These are phyloP conservation scores for Nothobranchius furzeri DNA, from an alignment of 2,113 vertebrate species.

Conservation along the genomic window DNA sequence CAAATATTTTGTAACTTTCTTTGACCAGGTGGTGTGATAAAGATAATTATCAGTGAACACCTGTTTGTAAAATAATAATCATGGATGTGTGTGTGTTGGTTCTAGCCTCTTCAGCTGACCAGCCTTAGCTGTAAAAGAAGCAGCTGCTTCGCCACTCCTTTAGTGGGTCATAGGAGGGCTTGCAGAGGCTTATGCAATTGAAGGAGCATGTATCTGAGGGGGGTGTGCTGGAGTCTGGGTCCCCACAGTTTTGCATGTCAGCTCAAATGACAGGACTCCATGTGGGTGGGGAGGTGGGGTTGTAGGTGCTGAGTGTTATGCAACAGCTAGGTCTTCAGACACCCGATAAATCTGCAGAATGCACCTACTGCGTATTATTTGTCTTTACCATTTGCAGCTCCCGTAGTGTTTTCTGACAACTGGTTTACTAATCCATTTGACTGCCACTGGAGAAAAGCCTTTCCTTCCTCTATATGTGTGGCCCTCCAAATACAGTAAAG, in stretches of 20 bases:
- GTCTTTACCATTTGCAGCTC: no score
- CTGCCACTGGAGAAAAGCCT: background rate
- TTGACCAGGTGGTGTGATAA: no score
- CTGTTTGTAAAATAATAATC: no score
- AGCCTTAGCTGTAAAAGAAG: slow-evolving; percentile 11
- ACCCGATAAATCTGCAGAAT: no score
- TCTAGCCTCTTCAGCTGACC: slow-evolving; percentile 13
- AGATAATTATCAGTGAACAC: no score
- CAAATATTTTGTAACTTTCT: no score
- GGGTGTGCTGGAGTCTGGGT: slow-evolving; percentile 20
- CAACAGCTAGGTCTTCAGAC: no score
- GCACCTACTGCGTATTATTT: no score
- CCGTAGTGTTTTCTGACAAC: no score
- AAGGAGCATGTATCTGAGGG: slow-evolving; percentile 31
- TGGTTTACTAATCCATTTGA: no score
- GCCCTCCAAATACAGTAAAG: background rate
- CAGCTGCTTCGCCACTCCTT: slow-evolving; percentile 7
- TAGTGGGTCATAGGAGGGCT: slow-evolving; percentile 7
- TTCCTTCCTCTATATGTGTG: no score
- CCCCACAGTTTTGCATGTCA: slow-evolving; percentile 20
- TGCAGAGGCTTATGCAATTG: slow-evolving; percentile 45
- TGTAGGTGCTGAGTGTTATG: background rate
- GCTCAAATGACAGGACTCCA: slow-evolving; percentile 44
- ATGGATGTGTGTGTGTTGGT: background rate
- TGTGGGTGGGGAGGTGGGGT: slow-evolving; percentile 13